Evolutionary conservation across 2,888 invertebrate species (phyloP).

Genomic region (Hofmannophila pseudospretella): DNA sequence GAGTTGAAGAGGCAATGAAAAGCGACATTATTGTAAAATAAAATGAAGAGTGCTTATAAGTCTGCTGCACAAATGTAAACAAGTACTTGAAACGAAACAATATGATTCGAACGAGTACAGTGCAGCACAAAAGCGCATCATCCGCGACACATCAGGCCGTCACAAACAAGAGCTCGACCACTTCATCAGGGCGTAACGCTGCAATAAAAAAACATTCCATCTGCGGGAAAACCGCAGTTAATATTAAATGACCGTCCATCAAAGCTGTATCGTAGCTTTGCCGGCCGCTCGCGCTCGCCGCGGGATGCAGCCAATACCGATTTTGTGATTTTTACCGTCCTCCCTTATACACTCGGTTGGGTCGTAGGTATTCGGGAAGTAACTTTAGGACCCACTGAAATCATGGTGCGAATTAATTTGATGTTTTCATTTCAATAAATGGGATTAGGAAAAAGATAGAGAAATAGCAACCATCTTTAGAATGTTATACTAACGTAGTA

Average conservation of each 20-base stretch:
- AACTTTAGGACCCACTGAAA: too few relatives aligned
- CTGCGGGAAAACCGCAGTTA: constrained; percentile 76
- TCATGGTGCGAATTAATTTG: too few relatives aligned
- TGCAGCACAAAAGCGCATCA: constrained; percentile 62
- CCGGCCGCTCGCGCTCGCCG: constrained; percentile 40
- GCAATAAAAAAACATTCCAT: constrained; percentile 74
- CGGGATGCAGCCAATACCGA: constrained; percentile 70
- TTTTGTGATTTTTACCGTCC: constrained; percentile 74
- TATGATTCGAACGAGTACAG: constrained; percentile 50
- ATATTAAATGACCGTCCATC: constrained; percentile 77
- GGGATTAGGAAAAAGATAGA: too few relatives aligned
- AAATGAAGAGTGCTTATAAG: background rate
- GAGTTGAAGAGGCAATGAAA: constrained; percentile 9
- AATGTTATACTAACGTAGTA: too few relatives aligned
- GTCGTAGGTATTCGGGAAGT: too few relatives aligned
- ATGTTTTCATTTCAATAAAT: too few relatives aligned
- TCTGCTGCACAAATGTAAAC: constrained; percentile 17
- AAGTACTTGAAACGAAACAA: constrained; percentile 49
- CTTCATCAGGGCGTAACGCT: constrained; percentile 71
- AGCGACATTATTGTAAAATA: constrained; percentile 13
- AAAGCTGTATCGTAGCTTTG: constrained; percentile 71
- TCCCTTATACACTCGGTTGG: constrained; percentile 31
- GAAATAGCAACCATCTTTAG: too few relatives aligned
- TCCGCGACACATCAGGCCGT: constrained; percentile 65
- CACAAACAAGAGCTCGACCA: constrained; percentile 69